Conservation (phyloP, 2,888 invertebrate species). For the Zygaena filipendulae region DNA sequence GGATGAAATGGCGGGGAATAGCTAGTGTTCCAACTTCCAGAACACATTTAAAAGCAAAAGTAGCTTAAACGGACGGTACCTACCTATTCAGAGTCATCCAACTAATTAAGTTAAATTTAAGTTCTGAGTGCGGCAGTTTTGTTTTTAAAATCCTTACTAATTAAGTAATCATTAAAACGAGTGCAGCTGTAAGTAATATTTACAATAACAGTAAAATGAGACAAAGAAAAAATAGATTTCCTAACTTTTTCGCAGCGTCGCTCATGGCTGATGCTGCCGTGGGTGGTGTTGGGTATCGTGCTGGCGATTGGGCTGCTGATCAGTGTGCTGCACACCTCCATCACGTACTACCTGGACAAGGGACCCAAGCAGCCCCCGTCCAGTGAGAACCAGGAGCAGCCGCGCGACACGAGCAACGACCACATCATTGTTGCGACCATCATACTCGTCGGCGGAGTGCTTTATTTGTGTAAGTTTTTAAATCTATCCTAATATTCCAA, state of each 20-base stretch:
- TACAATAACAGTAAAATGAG: no score
- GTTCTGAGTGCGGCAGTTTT: no score
- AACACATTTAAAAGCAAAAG: no score
- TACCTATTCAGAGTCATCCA: no score
- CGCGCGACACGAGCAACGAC: slow-evolving; percentile 17
- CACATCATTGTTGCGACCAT: slow-evolving; percentile 37
- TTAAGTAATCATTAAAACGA: no score
- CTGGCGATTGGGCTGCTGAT: slow-evolving; percentile 80
- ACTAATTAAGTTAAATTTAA: no score
- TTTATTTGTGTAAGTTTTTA: slow-evolving; percentile 47
- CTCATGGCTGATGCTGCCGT: slow-evolving; percentile 85
- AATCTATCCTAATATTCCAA: slow-evolving; percentile 3
- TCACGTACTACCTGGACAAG: slow-evolving; percentile 77
- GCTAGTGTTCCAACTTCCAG: no score
- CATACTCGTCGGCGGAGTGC: slow-evolving; percentile 49
- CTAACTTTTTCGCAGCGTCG: slow-evolving; percentile 77
- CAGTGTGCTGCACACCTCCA: slow-evolving; percentile 82
- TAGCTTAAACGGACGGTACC: no score
- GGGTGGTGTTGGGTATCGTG: slow-evolving; percentile 85
- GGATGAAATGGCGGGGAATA: no score
- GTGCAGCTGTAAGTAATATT: no score
- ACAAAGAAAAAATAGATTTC: no score
- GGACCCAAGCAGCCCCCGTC: slow-evolving; percentile 10
- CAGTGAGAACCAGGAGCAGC: not conserved
- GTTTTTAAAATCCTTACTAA: no score